A percentile compares a stretch with the other conserved stretches of the same genome.
These are phyloP conservation scores for Thalassophryne amazonica DNA, from an alignment of 2,797 vertebrate species.

Conservation along the genomic window DNA sequence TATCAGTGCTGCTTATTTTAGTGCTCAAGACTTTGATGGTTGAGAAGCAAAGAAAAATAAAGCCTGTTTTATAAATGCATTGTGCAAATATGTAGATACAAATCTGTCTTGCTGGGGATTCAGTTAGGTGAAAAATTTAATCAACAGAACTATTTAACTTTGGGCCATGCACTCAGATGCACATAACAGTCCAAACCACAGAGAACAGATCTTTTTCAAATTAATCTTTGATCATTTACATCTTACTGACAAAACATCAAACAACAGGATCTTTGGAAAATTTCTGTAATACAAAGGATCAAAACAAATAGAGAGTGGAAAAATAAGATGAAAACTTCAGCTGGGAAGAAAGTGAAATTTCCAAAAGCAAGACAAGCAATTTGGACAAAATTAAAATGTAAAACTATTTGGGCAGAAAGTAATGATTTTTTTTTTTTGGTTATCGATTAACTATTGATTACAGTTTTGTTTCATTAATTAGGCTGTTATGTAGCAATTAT, in stretches of 20 bases:
- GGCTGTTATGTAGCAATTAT: no score
- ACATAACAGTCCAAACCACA: no score
- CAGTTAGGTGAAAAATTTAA: conserved; percentile 31
- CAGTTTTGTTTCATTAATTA: no score
- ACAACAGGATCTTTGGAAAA: not conserved
- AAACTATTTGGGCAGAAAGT: not conserved
- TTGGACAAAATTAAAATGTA: no score
- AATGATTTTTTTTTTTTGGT: no score
- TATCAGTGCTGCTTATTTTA: not conserved
- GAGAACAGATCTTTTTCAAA: no score
- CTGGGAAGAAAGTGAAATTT: not conserved
- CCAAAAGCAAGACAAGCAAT: no score
- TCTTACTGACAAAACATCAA: not conserved
- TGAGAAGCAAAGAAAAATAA: conserved; percentile 9
- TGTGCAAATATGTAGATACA: conserved; percentile 37
- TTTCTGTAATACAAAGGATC: not conserved
- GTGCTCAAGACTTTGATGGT: conserved; percentile 1
- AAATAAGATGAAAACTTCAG: not conserved
- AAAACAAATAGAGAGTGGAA: no score
- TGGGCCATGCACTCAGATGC: not conserved
- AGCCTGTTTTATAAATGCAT: conserved; percentile 21
- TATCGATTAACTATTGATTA: no score
- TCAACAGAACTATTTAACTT: conserved; percentile 21
- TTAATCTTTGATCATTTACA: no score
- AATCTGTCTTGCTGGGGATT: conserved; percentile 3